Base-by-base conservation (phyloP, 2,113 vertebrate genomes). In the Deroptyus accipitrinus region DNA sequence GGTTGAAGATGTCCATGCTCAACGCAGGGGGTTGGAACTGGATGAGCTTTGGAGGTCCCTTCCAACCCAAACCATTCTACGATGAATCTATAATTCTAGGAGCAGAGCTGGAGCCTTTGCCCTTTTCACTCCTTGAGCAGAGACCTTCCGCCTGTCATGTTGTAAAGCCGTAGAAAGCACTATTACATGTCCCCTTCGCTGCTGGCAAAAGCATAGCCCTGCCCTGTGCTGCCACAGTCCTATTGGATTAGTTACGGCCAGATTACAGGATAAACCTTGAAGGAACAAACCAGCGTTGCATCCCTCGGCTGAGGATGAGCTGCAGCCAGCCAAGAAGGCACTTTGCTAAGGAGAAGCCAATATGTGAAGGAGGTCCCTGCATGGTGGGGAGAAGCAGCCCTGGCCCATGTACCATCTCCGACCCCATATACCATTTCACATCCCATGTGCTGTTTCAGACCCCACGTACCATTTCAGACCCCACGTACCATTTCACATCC, bases 401-500 rank as follows among this genome's bases (percentile, higher is more conserved):
- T 63, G 37, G 49, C 54, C n/a, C 27, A 13, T 1, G 4, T 1
- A 17, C 3, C 4, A 25, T 18, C 74, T 41, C 62, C 25, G 2
- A 49, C 4, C 55, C 33, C 25, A 10, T 1, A 3, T 1, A 17
- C 3, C 4, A 25, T 20, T 72, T 39, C 63, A 42, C 72, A 85
- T 39, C 57, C 41, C 25, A 10, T 1, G 3, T 1, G 15, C 2
- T 4, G 23, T 17, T 78, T 27, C 54, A 46, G 49, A 83, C 1
- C 9, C 39, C 28, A 7, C 5, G 28, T 7, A 7, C 52, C 28
- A 18, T 31, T 79, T 31, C 63, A 39, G 37, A 80, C 12, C 54
- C n/a, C 27, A 10, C 0, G 2, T 1, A 10, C 2, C 3, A 55
- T 31, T 31, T 31, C 51, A 52, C 2, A 54, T 1, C 48, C 51